Base-by-base conservation (phyloP, 2,113 vertebrate genomes). In the Henicopernis longicauda region DNA sequence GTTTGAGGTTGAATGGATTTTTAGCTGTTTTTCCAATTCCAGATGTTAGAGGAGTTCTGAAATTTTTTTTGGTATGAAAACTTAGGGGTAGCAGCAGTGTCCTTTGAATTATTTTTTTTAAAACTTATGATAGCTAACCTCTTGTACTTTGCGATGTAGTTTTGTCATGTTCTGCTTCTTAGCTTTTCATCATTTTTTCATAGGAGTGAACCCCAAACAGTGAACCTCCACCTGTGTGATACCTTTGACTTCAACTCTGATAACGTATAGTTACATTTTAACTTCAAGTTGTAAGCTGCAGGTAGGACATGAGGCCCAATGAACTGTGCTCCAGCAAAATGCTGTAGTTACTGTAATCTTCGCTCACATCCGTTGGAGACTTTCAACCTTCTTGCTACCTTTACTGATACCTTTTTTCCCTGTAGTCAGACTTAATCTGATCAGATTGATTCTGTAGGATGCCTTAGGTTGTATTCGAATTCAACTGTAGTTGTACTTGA, bases 231-330 rank as follows among this genome's bases (percentile, higher is more conserved):
- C 16, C 32, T 84, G 9, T 42, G 34, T 57, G 62, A 36, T 85
- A 65, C 78, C 87, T 97, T 95, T 96, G 92, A 61, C 81, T 91
- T 88, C 13, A 85, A 47, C 65, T 76, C 65, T 93, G 65, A 83
- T 92, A 27, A 85, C 74, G 36, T 36, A 6, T 74, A 69, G 95
- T 96, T 95, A 94, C 7, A 87, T 65, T 87, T 91, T 95, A 95
- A 94, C 91, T 90, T 65, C 4, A 18, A 10, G 14, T 36, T 93
- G 72, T 65, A 63, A 69, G 40, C 77, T 85, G 47, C 11, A 6
- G 10, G 74, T 79, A 29, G 65, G 84, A 84, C 59, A 40, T 49
- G 21, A 79, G 94, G 61, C 32, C 59, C 8, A 36, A 7, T 36
- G 69, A 78, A 79, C 65, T 86, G 57, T 23, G 29, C 8, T 86